Conservation (phyloP, 2,113 vertebrate genomes). For the Oncorhynchus masou region DNA sequence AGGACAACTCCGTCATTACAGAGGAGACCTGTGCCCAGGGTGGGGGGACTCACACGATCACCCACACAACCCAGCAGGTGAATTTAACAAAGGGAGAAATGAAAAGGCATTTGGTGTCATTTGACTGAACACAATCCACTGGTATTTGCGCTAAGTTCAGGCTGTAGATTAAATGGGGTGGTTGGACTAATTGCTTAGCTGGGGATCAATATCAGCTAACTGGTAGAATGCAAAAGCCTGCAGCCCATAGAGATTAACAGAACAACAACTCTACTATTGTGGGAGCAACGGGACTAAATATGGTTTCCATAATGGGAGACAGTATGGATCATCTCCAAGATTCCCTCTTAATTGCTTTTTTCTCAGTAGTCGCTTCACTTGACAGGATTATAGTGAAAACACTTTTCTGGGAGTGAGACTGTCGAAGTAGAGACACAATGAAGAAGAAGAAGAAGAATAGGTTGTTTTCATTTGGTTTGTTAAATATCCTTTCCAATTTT, state of each 20-base stretch:
- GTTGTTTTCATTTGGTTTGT: no score
- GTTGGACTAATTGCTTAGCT: slow-evolving; percentile 64
- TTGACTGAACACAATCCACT: slow-evolving; percentile 42
- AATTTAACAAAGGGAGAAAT: slow-evolving; percentile 38
- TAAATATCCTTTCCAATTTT: no score
- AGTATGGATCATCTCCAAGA: no score
- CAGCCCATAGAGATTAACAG: neutral
- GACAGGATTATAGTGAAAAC: no score
- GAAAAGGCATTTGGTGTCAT: slow-evolving; percentile 46
- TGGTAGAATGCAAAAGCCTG: slow-evolving; percentile 2
- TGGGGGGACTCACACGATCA: slow-evolving; percentile 7
- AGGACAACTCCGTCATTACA: neutral
- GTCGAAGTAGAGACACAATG: no score
- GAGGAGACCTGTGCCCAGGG: neutral
- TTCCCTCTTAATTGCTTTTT: no score
- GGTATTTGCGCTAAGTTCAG: slow-evolving; percentile 35
- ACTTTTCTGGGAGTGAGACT: no score
- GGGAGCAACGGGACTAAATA: no score
- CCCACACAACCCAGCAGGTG: slow-evolving; percentile 25
- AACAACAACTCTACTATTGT: no score
- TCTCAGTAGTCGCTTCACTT: no score
- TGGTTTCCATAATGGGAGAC: no score
- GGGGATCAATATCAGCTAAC: slow-evolving; percentile 59
- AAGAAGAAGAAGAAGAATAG: no score
- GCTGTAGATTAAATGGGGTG: slow-evolving; percentile 30